A percentile compares a stretch with the other conserved stretches of the same genome.
Conservation (phyloP, 2,888 invertebrate genomes). For the Tipula lateralis region DNA sequence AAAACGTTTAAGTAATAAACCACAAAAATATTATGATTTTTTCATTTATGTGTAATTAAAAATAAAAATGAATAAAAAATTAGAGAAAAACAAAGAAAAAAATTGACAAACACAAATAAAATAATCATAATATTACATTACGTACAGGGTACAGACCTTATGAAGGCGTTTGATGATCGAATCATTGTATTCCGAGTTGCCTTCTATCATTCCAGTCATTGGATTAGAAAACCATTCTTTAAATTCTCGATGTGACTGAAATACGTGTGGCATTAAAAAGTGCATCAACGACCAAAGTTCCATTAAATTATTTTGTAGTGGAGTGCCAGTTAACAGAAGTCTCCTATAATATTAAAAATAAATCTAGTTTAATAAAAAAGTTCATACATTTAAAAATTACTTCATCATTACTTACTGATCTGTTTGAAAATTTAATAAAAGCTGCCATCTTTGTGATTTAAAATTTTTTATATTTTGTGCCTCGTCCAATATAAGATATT, state of each 20-base stretch:
- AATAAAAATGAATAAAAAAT: background rate
- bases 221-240: constrained; percentile 99
- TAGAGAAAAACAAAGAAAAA: background rate
- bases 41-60: constrained; percentile 27
- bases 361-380: background rate
- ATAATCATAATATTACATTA: constrained; percentile 35
- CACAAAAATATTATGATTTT: constrained; percentile 29
- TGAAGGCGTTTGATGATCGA: constrained; percentile 82
- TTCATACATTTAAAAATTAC: background rate
- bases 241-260: constrained; percentile 92
- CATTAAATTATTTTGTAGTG: constrained; percentile 92
- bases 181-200: constrained; percentile 86
- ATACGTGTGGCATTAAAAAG: constrained; percentile 95
- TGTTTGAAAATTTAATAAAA: constrained; percentile 89
- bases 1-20: background rate
- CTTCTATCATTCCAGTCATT: constrained; percentile 93
- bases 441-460: constrained; percentile 98
- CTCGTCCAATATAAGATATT: constrained; percentile 95
- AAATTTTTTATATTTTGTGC: constrained; percentile 99
- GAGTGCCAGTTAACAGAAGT: constrained; percentile 87
- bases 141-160: constrained; percentile 59
- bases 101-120: constrained; percentile 31
- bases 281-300: constrained; percentile 98
- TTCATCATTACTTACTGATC: constrained; percentile 60
- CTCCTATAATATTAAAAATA: constrained; percentile 54